Evolutionary conservation across 1,140 invertebrate species (phyloP).

Genomic region (Ctenoplectra terminalis): DNA sequence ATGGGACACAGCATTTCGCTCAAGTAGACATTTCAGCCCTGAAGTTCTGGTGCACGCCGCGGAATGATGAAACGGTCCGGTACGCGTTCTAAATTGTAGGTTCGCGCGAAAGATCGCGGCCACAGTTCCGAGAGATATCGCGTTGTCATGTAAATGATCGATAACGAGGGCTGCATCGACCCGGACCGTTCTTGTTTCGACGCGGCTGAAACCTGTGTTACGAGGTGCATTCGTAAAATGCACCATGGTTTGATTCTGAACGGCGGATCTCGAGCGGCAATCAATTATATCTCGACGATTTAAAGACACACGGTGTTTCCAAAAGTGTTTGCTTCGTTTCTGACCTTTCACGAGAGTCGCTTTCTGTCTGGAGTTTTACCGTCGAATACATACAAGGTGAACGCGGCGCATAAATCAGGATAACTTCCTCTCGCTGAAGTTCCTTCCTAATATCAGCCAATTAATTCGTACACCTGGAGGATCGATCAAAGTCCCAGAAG

Average conservation of each 20-base stretch:
- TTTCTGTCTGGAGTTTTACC: conserved; percentile 8
- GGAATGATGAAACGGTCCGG: neutral
- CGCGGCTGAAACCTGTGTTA: neutral
- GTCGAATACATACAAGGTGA: conserved; percentile 15
- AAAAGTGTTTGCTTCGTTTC: conserved; percentile 12
- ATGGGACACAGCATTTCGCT: conserved; percentile 21
- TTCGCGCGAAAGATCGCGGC: neutral
- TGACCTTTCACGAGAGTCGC: conserved; percentile 35
- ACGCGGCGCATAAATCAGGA: conserved; percentile 9
- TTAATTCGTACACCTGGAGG: neutral
- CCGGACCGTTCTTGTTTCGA: neutral
- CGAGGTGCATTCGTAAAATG: conserved; percentile 4
- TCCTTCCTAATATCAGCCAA: conserved; percentile 2
- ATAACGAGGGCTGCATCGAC: conserved; percentile 23
- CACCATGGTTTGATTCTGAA: neutral
- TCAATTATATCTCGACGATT: conserved; percentile 14
- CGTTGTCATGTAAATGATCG: conserved; percentile 49
- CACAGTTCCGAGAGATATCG: neutral
- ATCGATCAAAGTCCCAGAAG: neutral
- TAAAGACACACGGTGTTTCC: neutral
- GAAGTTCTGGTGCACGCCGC: conserved; percentile 12
- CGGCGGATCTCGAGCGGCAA: neutral
- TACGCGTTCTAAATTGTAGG: conserved; percentile 26
- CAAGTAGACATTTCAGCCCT: neutral
- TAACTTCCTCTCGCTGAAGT: neutral